Conservation (phyloP, 2,888 invertebrate genomes). For the Hypercompe scribonia region DNA sequence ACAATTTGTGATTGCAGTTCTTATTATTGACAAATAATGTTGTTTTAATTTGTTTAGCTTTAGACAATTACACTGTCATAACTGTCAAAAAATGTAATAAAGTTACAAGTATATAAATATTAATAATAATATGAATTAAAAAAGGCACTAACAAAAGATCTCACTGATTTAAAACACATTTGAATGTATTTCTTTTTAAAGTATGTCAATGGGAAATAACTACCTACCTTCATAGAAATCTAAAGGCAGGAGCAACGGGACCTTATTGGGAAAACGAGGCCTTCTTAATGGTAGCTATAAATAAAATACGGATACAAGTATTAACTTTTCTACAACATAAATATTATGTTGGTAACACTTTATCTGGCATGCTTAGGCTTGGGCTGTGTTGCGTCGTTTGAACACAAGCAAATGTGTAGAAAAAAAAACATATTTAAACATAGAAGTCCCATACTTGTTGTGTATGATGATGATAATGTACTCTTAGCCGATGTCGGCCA, state of each 20-base stretch:
- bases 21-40: too few relatives aligned
- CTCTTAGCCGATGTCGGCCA: too few relatives aligned
- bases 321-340: not conserved
- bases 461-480: too few relatives aligned
- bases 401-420: not conserved
- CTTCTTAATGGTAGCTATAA: not conserved
- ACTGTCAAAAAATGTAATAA: too few relatives aligned
- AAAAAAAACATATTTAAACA: not conserved
- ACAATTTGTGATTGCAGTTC: too few relatives aligned
- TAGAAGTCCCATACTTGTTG: not conserved
- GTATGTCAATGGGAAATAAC: not conserved
- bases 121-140: too few relatives aligned
- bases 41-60: too few relatives aligned
- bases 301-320: not conserved
- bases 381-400: not conserved
- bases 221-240: not conserved
- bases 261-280: not conserved
- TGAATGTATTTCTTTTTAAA: not conserved
- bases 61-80: not conserved
- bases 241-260: not conserved
- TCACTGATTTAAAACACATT: too few relatives aligned
- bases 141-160: too few relatives aligned
- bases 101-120: too few relatives aligned
- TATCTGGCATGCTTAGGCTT: not conserved
- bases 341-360: not conserved